Evolutionary conservation across 2,888 invertebrate genomes (phyloP), one percentile per base, ranked within the genome.

Genomic region (Agrotis ipsilon): DNA sequence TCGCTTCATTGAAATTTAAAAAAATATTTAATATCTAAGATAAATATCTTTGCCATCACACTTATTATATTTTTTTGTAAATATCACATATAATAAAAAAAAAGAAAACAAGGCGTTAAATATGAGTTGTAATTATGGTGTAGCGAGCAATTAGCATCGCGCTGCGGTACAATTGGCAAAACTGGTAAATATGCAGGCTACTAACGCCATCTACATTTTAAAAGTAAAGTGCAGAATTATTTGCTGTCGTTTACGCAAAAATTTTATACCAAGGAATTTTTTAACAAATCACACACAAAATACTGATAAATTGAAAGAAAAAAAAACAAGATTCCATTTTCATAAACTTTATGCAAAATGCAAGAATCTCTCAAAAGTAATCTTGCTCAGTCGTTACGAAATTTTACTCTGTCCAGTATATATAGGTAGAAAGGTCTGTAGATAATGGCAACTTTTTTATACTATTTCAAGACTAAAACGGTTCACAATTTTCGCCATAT

Each of bases 331-430:
- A 11, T 39, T 39, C 39, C 9, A 18, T 21, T 46, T 21, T 39
- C n/a, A 0, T 48, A 63, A 21, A 48, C 1, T 13, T 21, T 4
- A n/a, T 3, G 4, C 0, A 39, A n/a, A 21, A n/a, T 14, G 11
- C 2, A 4, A 0, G 16, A 46, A 13, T 16, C n/a, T 32, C 6
- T 4, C 3, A 19, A 24, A 61, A 54, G n/a, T 46, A 52, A 19
- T 27, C 5, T 43, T 16, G n/a, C 39, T 21, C 19, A 43, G 61
- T n/a, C 27, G 27, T 27, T n/a, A 27, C 13, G n/a, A 59, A 54
- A 75, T 18, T 55, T 0, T 48, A 54, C 21, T 75, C 52, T 75
- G 55, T 74, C 55, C 74, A 72, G 13, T 73, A 59, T 9, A 14
- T 60, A n/a, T 61, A 61, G 24, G 19, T 16, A 45, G 16, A 9